Conservation (phyloP, 2,888 invertebrate genomes). For the Drosophila putrida region DNA sequence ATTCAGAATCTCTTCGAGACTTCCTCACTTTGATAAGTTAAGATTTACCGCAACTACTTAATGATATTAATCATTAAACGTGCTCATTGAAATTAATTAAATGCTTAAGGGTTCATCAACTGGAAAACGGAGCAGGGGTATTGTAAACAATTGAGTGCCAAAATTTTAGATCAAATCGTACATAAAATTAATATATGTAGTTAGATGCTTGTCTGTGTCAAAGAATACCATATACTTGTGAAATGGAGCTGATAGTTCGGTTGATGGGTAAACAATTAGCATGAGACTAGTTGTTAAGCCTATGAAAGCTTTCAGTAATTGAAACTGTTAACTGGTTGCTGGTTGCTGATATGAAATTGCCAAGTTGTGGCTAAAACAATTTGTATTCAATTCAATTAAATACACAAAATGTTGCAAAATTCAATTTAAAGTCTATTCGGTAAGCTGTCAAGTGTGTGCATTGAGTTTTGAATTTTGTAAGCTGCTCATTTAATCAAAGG, state of each 20-base stretch:
- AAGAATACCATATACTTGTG: constrained; percentile 1
- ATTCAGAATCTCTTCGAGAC: neutral
- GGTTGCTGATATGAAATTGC: constrained; percentile 7
- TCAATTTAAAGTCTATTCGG: constrained; percentile 47
- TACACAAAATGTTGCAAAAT: constrained; percentile 28
- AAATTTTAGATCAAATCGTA: neutral
- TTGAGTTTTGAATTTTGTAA: constrained; percentile 45
- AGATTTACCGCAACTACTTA: constrained; percentile 9
- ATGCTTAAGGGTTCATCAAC: constrained; percentile 2
- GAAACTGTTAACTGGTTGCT: constrained; percentile 1
- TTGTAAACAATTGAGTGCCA: neutral
- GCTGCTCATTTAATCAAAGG: constrained; percentile 67
- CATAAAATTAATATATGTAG: neutral
- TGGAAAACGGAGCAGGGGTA: neutral
- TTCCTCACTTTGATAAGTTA: neutral
- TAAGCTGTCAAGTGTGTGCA: constrained; percentile 32
- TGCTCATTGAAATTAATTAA: constrained; percentile 18
- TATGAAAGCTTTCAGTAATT: constrained; percentile 15
- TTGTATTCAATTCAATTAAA: constrained; percentile 9
- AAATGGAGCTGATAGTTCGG: constrained; percentile 9
- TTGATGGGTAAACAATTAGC: constrained; percentile 1
- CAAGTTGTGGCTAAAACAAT: constrained; percentile 15
- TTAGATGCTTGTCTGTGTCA: constrained; percentile 5
- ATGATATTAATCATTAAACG: constrained; percentile 5
- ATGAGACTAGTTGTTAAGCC: constrained; percentile 15